A percentile compares a stretch with the other conserved stretches of the same genome.
phyloP scores from a whole-genome alignment of 2,797 vertebrate species.

The Telmatherina bonti region DNA sequence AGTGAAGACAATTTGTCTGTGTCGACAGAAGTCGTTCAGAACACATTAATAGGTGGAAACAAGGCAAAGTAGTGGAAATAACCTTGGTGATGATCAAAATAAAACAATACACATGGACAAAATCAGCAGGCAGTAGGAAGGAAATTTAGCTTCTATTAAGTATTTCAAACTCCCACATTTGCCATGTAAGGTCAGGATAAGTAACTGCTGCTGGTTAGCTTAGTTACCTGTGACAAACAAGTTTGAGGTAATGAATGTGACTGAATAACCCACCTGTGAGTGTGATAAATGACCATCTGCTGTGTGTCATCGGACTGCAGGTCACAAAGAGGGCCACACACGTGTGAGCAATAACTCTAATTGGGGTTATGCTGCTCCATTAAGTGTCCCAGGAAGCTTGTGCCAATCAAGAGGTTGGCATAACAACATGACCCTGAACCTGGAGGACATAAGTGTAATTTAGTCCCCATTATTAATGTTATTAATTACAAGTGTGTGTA shows the following conservation, averaged over 20 bases:
- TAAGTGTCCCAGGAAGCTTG: constrained; percentile 14
- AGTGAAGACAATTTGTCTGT: neutral
- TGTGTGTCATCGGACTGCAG: neutral
- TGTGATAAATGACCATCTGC: neutral
- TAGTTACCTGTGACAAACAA: neutral
- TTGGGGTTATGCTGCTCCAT: constrained; percentile 30
- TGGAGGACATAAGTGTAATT: neutral
- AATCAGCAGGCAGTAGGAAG: constrained; percentile 34
- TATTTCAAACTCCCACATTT: neutral
- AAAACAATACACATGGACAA: neutral
- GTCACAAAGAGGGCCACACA: constrained; percentile 10
- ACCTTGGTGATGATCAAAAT: constrained; percentile 5
- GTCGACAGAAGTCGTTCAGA: neutral
- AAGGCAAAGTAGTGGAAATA: constrained; percentile 30
- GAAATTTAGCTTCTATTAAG: no score
- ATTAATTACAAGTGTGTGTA: neutral
- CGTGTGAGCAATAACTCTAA: constrained; percentile 49
- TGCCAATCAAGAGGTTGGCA: constrained; percentile 18
- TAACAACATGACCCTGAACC: constrained; percentile 15
- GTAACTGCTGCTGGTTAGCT: neutral
- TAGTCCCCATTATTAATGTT: neutral
- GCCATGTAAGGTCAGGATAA: neutral
- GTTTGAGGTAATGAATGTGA: neutral
- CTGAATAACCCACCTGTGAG: neutral
- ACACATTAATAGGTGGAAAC: neutral